Base-by-base conservation (phyloP, 2,888 invertebrate species). In the Ischnus inquisitorius region DNA sequence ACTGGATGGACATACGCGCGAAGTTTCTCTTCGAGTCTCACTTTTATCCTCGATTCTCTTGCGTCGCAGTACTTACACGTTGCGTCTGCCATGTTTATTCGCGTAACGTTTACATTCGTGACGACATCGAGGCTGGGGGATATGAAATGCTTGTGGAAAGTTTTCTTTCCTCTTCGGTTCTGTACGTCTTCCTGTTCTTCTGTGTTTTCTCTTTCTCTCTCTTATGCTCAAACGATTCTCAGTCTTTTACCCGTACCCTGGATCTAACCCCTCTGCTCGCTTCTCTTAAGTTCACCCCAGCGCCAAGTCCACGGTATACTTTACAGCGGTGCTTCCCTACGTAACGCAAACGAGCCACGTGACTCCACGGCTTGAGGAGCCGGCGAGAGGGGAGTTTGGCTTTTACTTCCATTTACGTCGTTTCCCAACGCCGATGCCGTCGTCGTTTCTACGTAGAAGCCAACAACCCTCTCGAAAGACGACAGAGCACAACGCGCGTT, bases 51-150 rank as follows among this genome's bases (percentile, higher is more conserved):
- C 51, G 19, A 34, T 71, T 16, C 77, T 54, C 39, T 34, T 25
- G 22, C 60, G 28, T 79, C 54, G 57, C 79, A 74, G 43, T 80
- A 77, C 79, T 72, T 80, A 72, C 76, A 77, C 71, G 54, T 76
- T 67, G 41, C 77, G 80, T 83, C 83, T 68, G 76, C 80, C 54
- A 80, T 83, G 83, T 83, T 83, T 80, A 80, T 77, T 83, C 68
- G 80, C 34, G 80, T 72, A 83, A 83, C 79, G 76, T 83, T 83
- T 83, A 80, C 83, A 83, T 83, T 80, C 77, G 72, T 67, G 83
- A 80, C 80, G 83, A 83, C 77, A 83, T 83, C 67, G 72, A 28
- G 62, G 75, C 76, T 51, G 12, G 51, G 51, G 64, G 67, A 75
- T 60, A 22, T n/a, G 57, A 25, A 12, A 14, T 25, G 57, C 57